Base-by-base conservation (phyloP, 1,140 invertebrate genomes). In the Microplitis demolitor region DNA sequence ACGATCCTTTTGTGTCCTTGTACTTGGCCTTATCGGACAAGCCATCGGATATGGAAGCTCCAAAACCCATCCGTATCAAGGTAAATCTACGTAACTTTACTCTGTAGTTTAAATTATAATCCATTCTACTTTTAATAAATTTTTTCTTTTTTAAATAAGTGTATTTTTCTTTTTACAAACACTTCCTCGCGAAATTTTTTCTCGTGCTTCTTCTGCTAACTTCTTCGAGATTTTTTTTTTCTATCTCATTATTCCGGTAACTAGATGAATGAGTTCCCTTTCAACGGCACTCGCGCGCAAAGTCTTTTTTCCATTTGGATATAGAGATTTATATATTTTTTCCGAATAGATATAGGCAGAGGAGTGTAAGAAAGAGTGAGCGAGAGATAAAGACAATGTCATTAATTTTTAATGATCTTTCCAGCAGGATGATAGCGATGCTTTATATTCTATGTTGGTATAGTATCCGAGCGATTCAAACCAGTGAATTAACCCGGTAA, bases 31-130 rank as follows among this genome's bases (percentile, higher is more conserved):
- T 34, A 56, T 76, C 14, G 74, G 69, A 61, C 68, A 76, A 67
- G 74, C 58, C 50, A 70, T 76, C n/a, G 68, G 72, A 50, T 76
- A 76, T 64, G 71, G 69, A 68, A 71, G 60, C 66, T 54, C 74
- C 0, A 71, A 35, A 39, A 14, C 74, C 14, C 53, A 76, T 66
- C 51, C 56, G n/a, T 66, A 71, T 67, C 71, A 70, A 76, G 74
- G 74, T 76, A 70, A 45, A 37, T 63, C 54, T 69, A 63, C 4
- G n/a, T 62, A 45, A 66, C 50, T 39, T 39, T n/a, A 16, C 4
- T 33, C 3, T 37, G 11, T 45, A 45, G 11, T 45, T 45, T 6
- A 45, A 45, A 45, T 3, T 45, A 45, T 45, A 45, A 45, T 45
- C 39, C 11, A 5, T 45, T 45, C 5, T 45, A 5, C 6, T 45